Percentiles rank a stretch among this genome's conserved stretches.
Conservation (phyloP, 2,888 invertebrate genomes). For the Gryllus longicercus region DNA sequence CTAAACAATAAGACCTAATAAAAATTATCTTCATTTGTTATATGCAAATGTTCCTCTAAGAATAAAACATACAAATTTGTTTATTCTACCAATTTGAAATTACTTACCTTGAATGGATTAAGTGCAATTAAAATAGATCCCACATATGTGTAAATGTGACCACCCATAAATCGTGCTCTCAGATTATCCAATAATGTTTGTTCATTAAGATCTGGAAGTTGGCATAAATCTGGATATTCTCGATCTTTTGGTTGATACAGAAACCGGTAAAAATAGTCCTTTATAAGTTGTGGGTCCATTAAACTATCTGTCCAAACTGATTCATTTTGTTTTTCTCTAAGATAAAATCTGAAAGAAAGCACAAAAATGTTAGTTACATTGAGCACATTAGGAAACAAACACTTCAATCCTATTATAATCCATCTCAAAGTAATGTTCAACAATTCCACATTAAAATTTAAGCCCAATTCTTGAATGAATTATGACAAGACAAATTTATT, state of each 20-base stretch:
- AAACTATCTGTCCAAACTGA: constrained; percentile 83
- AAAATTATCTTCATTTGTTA: no score
- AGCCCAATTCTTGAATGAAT: no score
- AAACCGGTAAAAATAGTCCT: constrained; percentile 88
- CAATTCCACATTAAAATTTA: no score
- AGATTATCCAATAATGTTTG: constrained; percentile 88
- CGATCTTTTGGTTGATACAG: constrained; percentile 88
- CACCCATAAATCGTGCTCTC: constrained; percentile 79
- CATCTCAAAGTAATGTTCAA: no score
- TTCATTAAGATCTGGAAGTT: constrained; percentile 91
- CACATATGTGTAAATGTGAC: constrained; percentile 94
- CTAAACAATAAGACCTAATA: no score
- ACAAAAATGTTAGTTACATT: constrained; percentile 38
- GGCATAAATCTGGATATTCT: constrained; percentile 93
- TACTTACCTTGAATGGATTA: constrained; percentile 71
- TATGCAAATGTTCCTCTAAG: not conserved
- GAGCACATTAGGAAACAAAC: not conserved
- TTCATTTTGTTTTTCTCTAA: constrained; percentile 68
- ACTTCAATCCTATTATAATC: no score
- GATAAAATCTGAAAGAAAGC: constrained; percentile 69
- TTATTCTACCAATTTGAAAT: not conserved
- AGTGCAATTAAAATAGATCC: constrained; percentile 93
- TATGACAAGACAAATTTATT: no score
- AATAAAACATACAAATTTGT: not conserved
- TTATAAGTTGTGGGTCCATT: constrained; percentile 86